Base-by-base conservation (phyloP, 2,113 vertebrate genomes). In the Corydoras sp. region DNA sequence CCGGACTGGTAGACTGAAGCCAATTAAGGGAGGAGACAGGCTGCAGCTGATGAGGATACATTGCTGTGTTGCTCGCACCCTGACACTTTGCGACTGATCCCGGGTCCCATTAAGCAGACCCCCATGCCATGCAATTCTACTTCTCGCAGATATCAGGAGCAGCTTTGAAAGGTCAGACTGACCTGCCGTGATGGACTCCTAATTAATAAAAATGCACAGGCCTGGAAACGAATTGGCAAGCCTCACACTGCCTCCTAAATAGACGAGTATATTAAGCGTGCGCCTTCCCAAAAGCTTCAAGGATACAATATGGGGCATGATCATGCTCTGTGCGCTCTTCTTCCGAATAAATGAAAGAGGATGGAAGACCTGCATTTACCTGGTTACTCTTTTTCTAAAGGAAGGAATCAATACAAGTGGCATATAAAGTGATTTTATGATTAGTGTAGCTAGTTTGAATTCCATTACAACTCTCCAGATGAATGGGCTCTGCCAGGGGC, bases 391-490 rank as follows among this genome's bases (percentile, higher is more conserved):
- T 62, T 50, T 54, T 29, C 43, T n/a, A 61, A 54, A 14, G 7
- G 10, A 76, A 63, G 4, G 63, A 65, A 77, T 71, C 48, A 13
- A 78, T 69, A 32, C 10, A 13, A 62, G 66, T 60, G 54, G 73
- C 65, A 69, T 66, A 77, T 72, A 73, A 77, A 68, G 71, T 14
- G 75, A 80, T 76, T 74, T 78, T 73, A 80, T 78, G 78, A 77
- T 81, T 78, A 78, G 75, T 76, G 15, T 14, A 61, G 72, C 66
- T 74, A 67, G 71, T 80, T 82, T 73, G 65, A 68, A 60, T 80
- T 80, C 64, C 72, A 72, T 76, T 80, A 78, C 77, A 75, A 74
- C 78, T 75, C 74, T 72, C 65, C 69, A 72, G 74, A 83, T 76
- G 64, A 75, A 80, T 77, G 74, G 67, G 53, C 65, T 51, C 66